Evolutionary conservation across 2,113 vertebrate genomes (phyloP).

Genomic region (Larimichthys polyactis): DNA sequence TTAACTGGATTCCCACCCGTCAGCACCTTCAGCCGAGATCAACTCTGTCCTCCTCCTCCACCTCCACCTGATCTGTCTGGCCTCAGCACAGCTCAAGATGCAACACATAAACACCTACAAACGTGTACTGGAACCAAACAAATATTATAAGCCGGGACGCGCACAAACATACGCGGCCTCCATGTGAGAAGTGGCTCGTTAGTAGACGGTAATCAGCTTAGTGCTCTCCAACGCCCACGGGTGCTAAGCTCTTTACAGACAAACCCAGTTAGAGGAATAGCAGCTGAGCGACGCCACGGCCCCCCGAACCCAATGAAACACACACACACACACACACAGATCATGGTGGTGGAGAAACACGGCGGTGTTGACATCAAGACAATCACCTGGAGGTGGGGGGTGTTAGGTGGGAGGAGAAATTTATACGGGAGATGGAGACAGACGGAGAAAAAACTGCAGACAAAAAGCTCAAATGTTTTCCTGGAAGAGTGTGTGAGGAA

Average conservation of each 20-base stretch:
- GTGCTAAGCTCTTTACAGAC: constrained; percentile 81
- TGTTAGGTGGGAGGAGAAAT: not conserved
- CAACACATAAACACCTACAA: not conserved
- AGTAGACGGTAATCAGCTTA: constrained; percentile 81
- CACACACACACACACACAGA: constrained; percentile 53
- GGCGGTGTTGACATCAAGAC: constrained; percentile 38
- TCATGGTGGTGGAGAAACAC: constrained; percentile 41
- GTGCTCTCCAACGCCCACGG: constrained; percentile 67
- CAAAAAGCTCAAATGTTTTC: constrained; percentile 48
- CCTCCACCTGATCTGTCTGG: constrained; percentile 30
- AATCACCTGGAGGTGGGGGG: constrained; percentile 21
- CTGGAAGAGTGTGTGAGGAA: constrained; percentile 49
- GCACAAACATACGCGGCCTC: constrained; percentile 14
- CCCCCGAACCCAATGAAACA: constrained; percentile 11
- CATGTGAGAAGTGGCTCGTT: constrained; percentile 75
- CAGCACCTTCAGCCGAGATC: constrained; percentile 38
- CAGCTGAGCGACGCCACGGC: constrained; percentile 45
- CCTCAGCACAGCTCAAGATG: not conserved
- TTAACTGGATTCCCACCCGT: constrained; percentile 23
- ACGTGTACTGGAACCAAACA: not conserved
- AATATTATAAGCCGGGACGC: constrained; percentile 28
- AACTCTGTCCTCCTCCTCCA: constrained; percentile 56
- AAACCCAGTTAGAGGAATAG: constrained; percentile 70
- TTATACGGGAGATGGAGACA: constrained; percentile 10
- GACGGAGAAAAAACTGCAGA: not conserved